Evolutionary conservation across 2,888 invertebrate genomes (phyloP).

Genomic region (Entomobrya proxima): DNA sequence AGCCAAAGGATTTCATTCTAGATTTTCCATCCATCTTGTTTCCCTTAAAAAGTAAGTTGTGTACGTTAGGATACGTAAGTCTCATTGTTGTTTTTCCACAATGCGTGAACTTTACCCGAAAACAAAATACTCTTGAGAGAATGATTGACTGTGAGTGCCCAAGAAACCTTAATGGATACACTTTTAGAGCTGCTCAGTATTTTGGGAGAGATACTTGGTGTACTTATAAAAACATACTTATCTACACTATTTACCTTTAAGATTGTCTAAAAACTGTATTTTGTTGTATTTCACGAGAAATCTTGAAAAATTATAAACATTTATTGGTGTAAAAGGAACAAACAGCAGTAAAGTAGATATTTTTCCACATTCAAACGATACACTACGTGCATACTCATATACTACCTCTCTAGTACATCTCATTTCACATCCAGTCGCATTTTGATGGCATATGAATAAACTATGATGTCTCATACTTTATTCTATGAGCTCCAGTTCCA

Average conservation of each 20-base stretch:
- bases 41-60: not conserved
- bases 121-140: not conserved
- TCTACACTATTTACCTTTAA: not conserved
- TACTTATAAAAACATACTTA: not conserved
- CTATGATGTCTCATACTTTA: not conserved
- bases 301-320: constrained; percentile 1
- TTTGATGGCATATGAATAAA: not conserved
- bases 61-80: not conserved
- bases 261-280: not conserved
- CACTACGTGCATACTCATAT: too few species aligned
- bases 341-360: too few species aligned
- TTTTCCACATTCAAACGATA: too few species aligned
- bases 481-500: not conserved
- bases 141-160: not conserved
- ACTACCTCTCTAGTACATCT: too few species aligned
- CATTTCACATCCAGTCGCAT: constrained; percentile 11
- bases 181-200: not conserved
- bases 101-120: not conserved
- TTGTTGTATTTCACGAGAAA: not conserved
- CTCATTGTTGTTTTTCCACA: not conserved
- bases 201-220: not conserved
- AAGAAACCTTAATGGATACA: not conserved
- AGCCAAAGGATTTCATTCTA: not conserved
- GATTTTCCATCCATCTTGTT: not conserved
- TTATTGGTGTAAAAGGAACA: not conserved